Conservation (phyloP, 2,888 invertebrate genomes). For the Phoenoteleia sp. region DNA sequence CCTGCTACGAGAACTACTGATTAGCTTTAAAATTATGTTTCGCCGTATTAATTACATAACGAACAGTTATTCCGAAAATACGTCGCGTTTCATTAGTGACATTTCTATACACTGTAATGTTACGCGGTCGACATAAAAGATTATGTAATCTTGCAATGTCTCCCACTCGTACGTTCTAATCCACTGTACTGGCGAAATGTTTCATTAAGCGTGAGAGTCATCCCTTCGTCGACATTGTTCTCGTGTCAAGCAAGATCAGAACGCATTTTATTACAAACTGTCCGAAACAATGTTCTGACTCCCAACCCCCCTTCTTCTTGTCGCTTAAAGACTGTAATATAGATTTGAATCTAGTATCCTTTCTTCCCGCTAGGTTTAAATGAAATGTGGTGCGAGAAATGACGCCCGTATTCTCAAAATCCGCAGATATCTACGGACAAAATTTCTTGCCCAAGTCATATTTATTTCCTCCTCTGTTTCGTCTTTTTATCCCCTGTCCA, state of each 20-base stretch:
- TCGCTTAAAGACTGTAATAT: constrained; percentile 41
- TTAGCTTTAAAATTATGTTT: too few relatives aligned
- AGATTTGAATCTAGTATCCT: constrained; percentile 25
- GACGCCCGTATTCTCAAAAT: too few relatives aligned
- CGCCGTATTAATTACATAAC: neutral
- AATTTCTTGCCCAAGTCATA: too few relatives aligned
- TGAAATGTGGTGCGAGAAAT: too few relatives aligned
- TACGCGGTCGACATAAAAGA: constrained; percentile 10
- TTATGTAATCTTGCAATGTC: constrained; percentile 30
- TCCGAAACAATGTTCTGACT: constrained; percentile 68
- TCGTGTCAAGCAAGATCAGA: constrained; percentile 39
- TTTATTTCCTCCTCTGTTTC: too few relatives aligned
- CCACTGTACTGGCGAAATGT: constrained; percentile 34
- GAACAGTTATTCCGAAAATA: neutral
- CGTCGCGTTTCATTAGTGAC: neutral
- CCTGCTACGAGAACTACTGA: too few relatives aligned
- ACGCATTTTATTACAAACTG: constrained; percentile 54
- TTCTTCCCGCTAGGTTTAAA: neutral
- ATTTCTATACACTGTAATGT: neutral
- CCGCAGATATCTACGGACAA: too few relatives aligned
- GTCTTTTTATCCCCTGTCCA: too few relatives aligned
- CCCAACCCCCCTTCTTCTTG: constrained; percentile 6
- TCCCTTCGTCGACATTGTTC: constrained; percentile 46
- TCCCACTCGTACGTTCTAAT: constrained; percentile 27
- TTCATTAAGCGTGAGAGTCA: constrained; percentile 57